Evolutionary conservation across 2,797 vertebrate species (phyloP).

Genomic region (Pithecia hirsuta): DNA sequence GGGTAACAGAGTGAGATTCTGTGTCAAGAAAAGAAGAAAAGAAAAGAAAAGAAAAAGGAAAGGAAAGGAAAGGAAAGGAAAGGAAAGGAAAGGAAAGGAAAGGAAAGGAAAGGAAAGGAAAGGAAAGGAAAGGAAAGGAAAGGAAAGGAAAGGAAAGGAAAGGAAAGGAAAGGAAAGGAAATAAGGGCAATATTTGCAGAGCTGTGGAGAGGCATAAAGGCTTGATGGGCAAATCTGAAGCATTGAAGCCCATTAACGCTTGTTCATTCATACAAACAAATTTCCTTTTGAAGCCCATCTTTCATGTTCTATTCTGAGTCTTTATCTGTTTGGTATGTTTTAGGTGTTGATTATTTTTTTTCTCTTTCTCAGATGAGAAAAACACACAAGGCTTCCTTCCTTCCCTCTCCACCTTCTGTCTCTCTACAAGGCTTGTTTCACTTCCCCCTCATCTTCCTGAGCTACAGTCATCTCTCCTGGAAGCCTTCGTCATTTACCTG

Average conservation of each 20-base stretch:
- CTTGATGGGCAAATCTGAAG: fast-evolving
- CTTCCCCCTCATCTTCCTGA: not conserved
- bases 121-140: too few relatives aligned
- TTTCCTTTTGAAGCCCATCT: not conserved
- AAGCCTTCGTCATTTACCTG: fast-evolving
- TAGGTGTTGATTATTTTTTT: not conserved
- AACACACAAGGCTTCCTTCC: not conserved
- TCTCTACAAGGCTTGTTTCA: not conserved
- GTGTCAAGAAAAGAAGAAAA: not conserved
- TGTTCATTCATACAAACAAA: not conserved
- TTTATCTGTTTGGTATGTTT: not conserved
- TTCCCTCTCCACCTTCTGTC: not conserved
- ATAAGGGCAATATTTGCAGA: not conserved
- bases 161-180: too few relatives aligned
- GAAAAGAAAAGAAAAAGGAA: too few relatives aligned
- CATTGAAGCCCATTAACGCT: fast-evolving
- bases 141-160: too few relatives aligned
- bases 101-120: too few relatives aligned
- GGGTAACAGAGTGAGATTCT: not conserved
- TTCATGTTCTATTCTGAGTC: not conserved
- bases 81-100: too few relatives aligned
- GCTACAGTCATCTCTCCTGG: fast-evolving
- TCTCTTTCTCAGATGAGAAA: not conserved
- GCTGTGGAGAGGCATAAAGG: not conserved
- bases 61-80: too few relatives aligned